Percentiles rank a stretch among this genome's conserved stretches.
phyloP scores from a whole-genome alignment of 2,113 vertebrate species.

The Cochlearius cochlearius region DNA sequence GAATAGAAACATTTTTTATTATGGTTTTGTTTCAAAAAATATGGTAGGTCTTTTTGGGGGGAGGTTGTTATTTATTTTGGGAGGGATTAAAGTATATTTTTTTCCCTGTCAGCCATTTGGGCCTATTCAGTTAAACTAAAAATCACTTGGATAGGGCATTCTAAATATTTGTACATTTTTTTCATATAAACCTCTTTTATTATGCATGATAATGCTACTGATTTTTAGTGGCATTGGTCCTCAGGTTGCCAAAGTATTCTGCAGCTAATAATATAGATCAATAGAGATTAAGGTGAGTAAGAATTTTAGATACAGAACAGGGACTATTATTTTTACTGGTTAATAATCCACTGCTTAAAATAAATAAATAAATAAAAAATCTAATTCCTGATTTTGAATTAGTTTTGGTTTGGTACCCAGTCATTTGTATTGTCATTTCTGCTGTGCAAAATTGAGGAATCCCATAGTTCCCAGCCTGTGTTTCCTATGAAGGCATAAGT shows the following conservation, averaged over 20 bases:
- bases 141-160: not conserved
- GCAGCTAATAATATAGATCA: not conserved
- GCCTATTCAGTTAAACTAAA: not conserved
- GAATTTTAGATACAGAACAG: not conserved
- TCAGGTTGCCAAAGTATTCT: not conserved
- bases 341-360: not conserved
- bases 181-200: not conserved
- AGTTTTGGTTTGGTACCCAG: not conserved
- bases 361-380: not conserved
- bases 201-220: not conserved
- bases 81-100: not conserved
- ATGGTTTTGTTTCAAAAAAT: not conserved
- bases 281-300: not conserved
- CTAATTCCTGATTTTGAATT: not conserved
- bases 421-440: not conserved
- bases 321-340: not conserved
- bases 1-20: not conserved
- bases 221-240: not conserved
- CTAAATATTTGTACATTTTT: not conserved
- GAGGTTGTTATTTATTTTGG: not conserved
- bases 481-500: not conserved
- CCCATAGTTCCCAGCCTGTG: not conserved
- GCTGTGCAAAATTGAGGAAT: not conserved
- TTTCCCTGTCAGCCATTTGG: not conserved
- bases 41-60: rapidly evolving